Evolutionary conservation across 2,113 vertebrate genomes (phyloP).

Genomic region (Thinocorus orbignyianus): DNA sequence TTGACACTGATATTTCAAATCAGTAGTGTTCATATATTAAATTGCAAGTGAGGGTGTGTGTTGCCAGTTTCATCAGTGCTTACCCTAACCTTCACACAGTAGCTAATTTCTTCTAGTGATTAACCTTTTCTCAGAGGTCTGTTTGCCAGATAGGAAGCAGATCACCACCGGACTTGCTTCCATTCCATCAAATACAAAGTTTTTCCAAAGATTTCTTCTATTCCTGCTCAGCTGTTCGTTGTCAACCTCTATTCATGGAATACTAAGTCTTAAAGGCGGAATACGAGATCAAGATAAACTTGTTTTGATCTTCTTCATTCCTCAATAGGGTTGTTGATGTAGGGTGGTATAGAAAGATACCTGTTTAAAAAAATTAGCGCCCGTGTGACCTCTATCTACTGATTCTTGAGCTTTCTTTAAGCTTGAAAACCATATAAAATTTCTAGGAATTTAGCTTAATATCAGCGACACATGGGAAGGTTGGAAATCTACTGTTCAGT

Average conservation of each 20-base stretch:
- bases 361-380: not conserved
- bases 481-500: not conserved
- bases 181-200: not conserved
- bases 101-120: not conserved
- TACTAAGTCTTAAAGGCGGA: not conserved
- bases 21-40: not conserved
- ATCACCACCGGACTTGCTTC: not conserved
- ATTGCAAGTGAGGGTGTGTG: not conserved
- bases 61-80: not conserved
- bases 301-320: not conserved
- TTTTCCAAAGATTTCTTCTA: not conserved
- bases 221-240: not conserved
- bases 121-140: not conserved
- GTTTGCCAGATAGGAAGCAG: not conserved
- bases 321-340: not conserved
- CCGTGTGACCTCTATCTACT: not conserved
- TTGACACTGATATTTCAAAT: not conserved
- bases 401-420: not conserved
- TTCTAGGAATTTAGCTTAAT: not conserved
- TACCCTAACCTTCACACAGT: not conserved
- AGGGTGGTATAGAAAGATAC: not conserved
- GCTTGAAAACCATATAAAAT: not conserved
- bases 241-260: not conserved
- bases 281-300: not conserved
- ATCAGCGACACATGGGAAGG: not conserved